These are phyloP conservation scores for Chrysodeixis includens DNA, from an alignment of 2,888 invertebrate genomes.

Conservation along the genomic window DNA sequence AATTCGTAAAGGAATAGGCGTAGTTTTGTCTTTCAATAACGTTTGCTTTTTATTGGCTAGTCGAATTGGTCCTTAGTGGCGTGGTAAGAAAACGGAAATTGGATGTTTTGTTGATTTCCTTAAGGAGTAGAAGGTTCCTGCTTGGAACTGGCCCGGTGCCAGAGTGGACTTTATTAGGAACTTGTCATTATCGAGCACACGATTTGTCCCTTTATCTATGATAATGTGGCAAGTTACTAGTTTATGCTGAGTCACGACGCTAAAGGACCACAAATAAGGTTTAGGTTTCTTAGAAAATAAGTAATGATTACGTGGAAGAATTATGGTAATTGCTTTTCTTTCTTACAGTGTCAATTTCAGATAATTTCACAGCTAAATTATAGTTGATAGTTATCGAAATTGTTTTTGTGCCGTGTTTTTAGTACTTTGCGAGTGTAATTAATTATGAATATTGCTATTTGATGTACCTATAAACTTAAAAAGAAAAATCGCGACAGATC, in stretches of 20 bases:
- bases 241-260: slow-evolving; percentile 2
- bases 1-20: slow-evolving; percentile 47
- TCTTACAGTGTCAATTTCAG: neutral
- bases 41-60: slow-evolving; percentile 46
- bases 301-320: neutral
- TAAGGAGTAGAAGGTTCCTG: slow-evolving; percentile 6
- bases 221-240: slow-evolving; percentile 5
- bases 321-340: neutral
- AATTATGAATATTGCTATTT: no score
- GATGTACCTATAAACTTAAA: no score
- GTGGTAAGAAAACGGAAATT: slow-evolving; percentile 24
- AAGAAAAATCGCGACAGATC: no score
- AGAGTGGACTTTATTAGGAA: slow-evolving; percentile 6
- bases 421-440: no score
- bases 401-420: no score
- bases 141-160: neutral
- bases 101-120: slow-evolving; percentile 34
- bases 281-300: neutral
- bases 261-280: neutral
- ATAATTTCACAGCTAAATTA: neutral
- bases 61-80: slow-evolving; percentile 31
- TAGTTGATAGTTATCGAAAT: no score
- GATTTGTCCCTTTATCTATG: slow-evolving; percentile 8
- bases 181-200: slow-evolving; percentile 6
- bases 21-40: slow-evolving; percentile 61